Base-by-base conservation (phyloP, 2,888 invertebrate species). In the Heliconius hortense region DNA sequence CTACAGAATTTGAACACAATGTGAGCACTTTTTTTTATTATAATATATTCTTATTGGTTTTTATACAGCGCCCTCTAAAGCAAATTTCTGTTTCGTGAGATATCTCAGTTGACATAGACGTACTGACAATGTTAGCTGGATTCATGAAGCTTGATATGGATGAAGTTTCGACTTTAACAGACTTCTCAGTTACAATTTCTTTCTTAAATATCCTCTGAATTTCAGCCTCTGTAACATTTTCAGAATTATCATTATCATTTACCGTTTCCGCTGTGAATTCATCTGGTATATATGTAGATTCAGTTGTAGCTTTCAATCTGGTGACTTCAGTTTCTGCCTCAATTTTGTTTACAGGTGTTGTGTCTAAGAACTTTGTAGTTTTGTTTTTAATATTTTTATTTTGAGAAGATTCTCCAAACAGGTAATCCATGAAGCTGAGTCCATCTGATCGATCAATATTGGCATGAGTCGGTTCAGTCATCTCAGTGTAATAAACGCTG, bases 61-160 rank as follows among this genome's bases (percentile, higher is more conserved):
- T 97, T 79, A 97, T 95, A 88, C 98, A 98, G 84, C 96, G 96
- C 21, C 98, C 98, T 86, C 97, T 95, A 88, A 96, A 98, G 86
- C 98, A 98, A 79, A 98, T 98, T 91, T 97, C 97, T 56, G 97
- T 97, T 95, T 97, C 97, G 81, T 97, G 96, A 21, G 97, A 97
- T 64, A 97, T 94, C 88, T 97, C 97, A 28, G 97, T 97, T 4
- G 97, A 97, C 84, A 96, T 97, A 2, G 97, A 97, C 0, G 97
- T 97, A 80, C 96, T 95, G 13, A 96, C 88, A 10, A 95, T 90
- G 77, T 94, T 93, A 18, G 93, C 90, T 80, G 95, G 90, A 87
- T 93, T 93, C 94, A 95, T 89, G 84, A 91, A 90, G 81, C 91
- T 86, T 76, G 93, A 92, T 62, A 86, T 83, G 8, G 92, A 88